A percentile compares a stretch with the other conserved stretches of the same genome.
phyloP scores from a whole-genome alignment of 2,113 vertebrate genomes.

The Sitta europaea region DNA sequence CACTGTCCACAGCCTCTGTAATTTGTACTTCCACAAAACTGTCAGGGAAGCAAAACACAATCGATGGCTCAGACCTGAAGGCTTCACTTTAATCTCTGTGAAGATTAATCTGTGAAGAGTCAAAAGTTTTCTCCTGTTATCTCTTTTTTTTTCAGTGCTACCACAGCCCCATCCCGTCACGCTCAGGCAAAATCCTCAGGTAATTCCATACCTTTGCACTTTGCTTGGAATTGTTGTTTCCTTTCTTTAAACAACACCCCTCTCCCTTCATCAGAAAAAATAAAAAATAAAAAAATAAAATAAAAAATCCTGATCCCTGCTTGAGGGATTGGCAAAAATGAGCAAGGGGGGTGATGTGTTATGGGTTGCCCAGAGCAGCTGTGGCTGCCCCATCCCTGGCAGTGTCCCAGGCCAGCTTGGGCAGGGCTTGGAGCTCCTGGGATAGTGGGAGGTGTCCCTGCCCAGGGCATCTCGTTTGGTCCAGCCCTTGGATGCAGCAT shows the following conservation, averaged over 20 bases:
- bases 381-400: neutral
- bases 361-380: rapidly evolving
- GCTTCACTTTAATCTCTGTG: conserved; percentile 1
- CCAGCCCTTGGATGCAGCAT: neutral
- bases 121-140: conserved; percentile 2
- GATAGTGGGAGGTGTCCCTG: neutral
- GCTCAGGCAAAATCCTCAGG: neutral
- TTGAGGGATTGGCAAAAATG: neutral
- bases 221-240: too few species aligned
- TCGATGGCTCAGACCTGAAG: neutral
- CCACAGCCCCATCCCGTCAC: neutral
- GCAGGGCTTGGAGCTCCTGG: neutral
- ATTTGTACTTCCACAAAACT: neutral
- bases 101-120: neutral
- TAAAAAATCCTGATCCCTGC: neutral
- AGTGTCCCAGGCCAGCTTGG: neutral
- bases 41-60: neutral
- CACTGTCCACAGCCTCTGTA: neutral
- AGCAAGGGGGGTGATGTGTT: neutral
- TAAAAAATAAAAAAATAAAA: too few species aligned
- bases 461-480: rapidly evolving
- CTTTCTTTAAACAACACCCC: neutral
- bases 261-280: too few species aligned
- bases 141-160: neutral
- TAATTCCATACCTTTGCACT: neutral